These are phyloP conservation scores for Hippocampus comes DNA, from an alignment of 2,113 vertebrate genomes.

Conservation along the genomic window DNA sequence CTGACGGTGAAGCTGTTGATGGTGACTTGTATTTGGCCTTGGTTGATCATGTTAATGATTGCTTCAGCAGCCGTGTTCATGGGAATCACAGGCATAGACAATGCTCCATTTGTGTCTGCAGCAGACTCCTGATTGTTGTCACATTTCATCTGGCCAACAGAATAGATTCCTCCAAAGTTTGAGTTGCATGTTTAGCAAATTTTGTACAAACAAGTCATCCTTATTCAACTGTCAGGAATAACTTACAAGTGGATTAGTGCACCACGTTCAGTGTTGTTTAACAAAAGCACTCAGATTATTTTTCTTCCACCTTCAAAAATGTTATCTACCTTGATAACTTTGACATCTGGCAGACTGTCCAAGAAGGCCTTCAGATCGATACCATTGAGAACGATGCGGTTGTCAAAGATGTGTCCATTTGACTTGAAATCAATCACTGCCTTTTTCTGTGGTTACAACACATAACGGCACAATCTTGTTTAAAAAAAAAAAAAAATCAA, in stretches of 20 bases:
- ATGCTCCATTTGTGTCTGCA: slow-evolving; percentile 80
- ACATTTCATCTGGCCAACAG: slow-evolving; percentile 84
- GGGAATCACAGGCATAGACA: slow-evolving; percentile 97
- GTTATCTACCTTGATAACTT: slow-evolving; percentile 89
- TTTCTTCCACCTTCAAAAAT: neutral
- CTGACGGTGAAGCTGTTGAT: slow-evolving; percentile 98
- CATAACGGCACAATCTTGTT: neutral
- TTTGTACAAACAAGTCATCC: neutral
- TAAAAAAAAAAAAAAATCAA: neutral
- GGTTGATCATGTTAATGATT: slow-evolving; percentile 98
- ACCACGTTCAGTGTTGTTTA: neutral
- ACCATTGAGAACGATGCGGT: slow-evolving; percentile 95
- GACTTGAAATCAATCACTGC: slow-evolving; percentile 99
- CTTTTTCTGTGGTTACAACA: slow-evolving; percentile 83
- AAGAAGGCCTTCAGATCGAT: slow-evolving; percentile 97
- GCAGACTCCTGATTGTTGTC: slow-evolving; percentile 83
- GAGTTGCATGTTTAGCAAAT: neutral
- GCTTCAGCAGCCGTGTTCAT: slow-evolving; percentile 99
- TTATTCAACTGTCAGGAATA: neutral
- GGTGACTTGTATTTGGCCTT: slow-evolving; percentile 97
- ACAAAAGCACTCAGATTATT: neutral
- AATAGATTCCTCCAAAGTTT: neutral
- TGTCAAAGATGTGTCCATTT: slow-evolving; percentile 99
- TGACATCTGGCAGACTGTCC: slow-evolving; percentile 96
- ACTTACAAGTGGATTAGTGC: neutral